Evolutionary conservation across 2,888 invertebrate species (phyloP).

Genomic region (Dolomedes plantarius): DNA sequence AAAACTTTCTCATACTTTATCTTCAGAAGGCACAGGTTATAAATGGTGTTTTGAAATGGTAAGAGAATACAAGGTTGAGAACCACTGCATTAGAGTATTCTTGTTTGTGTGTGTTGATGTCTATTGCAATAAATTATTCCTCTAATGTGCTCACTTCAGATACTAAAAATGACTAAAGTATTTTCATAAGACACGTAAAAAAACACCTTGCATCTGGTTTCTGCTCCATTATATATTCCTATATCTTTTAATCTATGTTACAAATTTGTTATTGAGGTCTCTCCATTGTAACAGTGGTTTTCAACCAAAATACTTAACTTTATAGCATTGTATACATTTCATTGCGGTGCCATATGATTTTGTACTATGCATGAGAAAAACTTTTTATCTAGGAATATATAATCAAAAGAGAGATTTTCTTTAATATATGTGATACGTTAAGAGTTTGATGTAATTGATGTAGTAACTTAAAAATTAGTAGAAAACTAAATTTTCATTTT

Average conservation of each 20-base stretch:
- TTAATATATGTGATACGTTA: too few species aligned
- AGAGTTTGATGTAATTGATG: too few species aligned
- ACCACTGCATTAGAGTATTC: conserved; percentile 30
- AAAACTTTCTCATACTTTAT: too few species aligned
- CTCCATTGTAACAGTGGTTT: conserved; percentile 10
- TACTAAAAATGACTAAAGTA: conserved; percentile 17
- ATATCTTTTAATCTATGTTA: neutral
- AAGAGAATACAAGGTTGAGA: conserved; percentile 10
- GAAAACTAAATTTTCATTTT: too few species aligned
- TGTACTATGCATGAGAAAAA: too few species aligned
- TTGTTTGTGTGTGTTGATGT: conserved; percentile 61
- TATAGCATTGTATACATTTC: neutral
- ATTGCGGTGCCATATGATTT: neutral
- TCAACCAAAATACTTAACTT: neutral
- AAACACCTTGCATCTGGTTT: neutral
- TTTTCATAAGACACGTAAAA: conserved; percentile 41
- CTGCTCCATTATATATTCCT: neutral
- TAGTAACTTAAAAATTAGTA: too few species aligned
- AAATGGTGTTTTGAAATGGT: too few species aligned
- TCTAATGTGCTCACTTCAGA: conserved; percentile 55
- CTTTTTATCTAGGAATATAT: too few species aligned
- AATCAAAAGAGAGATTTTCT: too few species aligned
- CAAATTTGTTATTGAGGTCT: conserved; percentile 10
- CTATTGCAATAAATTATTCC: conserved; percentile 66
- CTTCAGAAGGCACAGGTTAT: too few species aligned